Evolutionary conservation across 2,113 vertebrate species (phyloP), one percentile per base, ranked within the genome.

Genomic region (Calidris pygmaea): DNA sequence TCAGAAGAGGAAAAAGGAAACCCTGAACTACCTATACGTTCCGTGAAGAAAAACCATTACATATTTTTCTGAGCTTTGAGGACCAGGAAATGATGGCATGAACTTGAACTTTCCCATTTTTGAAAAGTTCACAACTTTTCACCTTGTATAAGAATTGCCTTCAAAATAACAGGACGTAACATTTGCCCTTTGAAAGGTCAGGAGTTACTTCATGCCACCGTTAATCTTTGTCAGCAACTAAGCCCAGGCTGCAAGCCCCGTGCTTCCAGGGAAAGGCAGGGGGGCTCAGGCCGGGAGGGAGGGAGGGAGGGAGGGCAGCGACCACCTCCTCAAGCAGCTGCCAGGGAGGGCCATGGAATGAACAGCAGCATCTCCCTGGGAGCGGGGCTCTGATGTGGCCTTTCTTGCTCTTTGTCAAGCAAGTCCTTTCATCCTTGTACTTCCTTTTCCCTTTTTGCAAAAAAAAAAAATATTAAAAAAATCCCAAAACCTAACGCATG

Each of bases 121-220:
- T 52, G 47, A 22, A 3, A 79, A 91, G 81, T 58, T 83, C 70
- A 68, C 47, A 8, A 75, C 48, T 71, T 68, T 91, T 39, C 71
- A 85, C 72, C 59, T 41, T 18, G 23, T 21, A 15, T 35, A 47
- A 84, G 66, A 90, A 63, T 1, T 6, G 14, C 18, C 29, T 77
- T 62, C 34, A 47, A 78, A 73, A 52, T 5, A 30, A 21, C 53
- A 4, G 7, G n/a, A 34, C 23, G 50, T 48, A 48, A 79, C 65
- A 32, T 58, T 62, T 96, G 75, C 21, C 71, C 52, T 88, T 76
- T 39, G 14, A 91, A 93, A 91, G 92, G 76, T 93, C 92, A 79
- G 35, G 32, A 90, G 82, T 68, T 30, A 29, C 19, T 71, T 75
- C 9, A 55, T 59, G 47, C 77, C 82, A 90, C 72, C 45, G 8